Percentiles rank a stretch among this genome's conserved stretches.
These are phyloP conservation scores for Ceyx erithaca DNA, from an alignment of 2,797 vertebrate genomes.

Conservation along the genomic window DNA sequence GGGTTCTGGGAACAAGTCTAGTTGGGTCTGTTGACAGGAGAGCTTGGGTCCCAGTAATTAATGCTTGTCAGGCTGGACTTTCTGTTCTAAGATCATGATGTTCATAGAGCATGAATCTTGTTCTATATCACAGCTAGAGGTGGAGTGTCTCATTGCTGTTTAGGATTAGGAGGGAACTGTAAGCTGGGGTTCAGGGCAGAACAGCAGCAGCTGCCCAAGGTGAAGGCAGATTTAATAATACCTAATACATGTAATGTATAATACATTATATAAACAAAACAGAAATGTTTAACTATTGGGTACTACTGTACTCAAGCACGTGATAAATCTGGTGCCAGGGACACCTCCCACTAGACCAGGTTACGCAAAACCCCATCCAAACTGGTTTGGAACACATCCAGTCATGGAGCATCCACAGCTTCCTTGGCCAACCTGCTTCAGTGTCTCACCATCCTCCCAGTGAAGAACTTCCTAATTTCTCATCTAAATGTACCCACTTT, in stretches of 20 bases:
- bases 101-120: not conserved
- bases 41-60: not conserved
- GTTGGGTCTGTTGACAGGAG: not conserved
- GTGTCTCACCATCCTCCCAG: too few relatives aligned
- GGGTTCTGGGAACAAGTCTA: not conserved
- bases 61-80: not conserved
- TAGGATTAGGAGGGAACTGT: not conserved
- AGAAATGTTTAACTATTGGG: too few relatives aligned
- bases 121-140: not conserved
- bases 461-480: too few relatives aligned
- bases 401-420: too few relatives aligned
- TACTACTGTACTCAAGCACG: too few relatives aligned
- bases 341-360: too few relatives aligned
- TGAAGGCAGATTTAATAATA: not conserved
- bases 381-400: too few relatives aligned
- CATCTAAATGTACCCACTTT: too few relatives aligned
- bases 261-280: not conserved
- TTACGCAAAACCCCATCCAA: too few relatives aligned
- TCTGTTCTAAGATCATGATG: not conserved
- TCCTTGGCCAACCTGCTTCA: too few relatives aligned
- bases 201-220: not conserved
- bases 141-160: not conserved
- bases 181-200: not conserved
- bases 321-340: too few relatives aligned
- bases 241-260: not conserved